These are phyloP conservation scores for Sinosuthora webbiana DNA, from an alignment of 2,113 vertebrate species.

Conservation along the genomic window DNA sequence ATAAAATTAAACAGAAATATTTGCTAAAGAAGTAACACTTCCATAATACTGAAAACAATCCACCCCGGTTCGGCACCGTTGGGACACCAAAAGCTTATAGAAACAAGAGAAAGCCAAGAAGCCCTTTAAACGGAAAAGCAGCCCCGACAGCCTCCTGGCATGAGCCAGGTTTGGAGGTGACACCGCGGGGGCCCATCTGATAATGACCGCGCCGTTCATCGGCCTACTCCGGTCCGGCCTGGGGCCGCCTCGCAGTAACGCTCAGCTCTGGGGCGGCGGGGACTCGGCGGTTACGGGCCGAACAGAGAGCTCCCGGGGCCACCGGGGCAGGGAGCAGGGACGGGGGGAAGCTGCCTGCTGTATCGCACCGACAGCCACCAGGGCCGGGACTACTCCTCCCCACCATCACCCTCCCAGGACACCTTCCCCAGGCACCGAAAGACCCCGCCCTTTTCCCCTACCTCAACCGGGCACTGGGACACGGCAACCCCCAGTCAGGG, in stretches of 20 bases:
- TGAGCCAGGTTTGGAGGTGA: background rate
- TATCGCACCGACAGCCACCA: background rate
- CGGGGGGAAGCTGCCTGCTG: background rate
- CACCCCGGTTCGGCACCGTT: fast-evolving
- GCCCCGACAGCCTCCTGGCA: background rate
- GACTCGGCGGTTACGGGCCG: background rate
- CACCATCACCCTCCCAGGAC: background rate
- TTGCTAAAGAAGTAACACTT: background rate
- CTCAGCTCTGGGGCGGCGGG: background rate
- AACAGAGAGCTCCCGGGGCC: background rate
- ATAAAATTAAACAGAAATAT: background rate
- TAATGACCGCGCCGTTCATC: background rate
- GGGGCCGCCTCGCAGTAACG: background rate
- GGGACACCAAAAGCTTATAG: no score
- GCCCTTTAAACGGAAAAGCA: background rate
- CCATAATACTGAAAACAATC: background rate
- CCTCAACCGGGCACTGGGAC: background rate
- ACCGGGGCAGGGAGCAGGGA: background rate
- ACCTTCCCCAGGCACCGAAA: background rate
- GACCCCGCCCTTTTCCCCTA: background rate
- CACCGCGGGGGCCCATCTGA: no score
- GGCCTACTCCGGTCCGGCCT: background rate
- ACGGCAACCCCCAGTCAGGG: background rate
- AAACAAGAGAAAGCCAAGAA: background rate
- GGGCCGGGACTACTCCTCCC: background rate